Evolutionary conservation across 2,113 vertebrate genomes (phyloP).

Genomic region (Lycaon pictus): DNA sequence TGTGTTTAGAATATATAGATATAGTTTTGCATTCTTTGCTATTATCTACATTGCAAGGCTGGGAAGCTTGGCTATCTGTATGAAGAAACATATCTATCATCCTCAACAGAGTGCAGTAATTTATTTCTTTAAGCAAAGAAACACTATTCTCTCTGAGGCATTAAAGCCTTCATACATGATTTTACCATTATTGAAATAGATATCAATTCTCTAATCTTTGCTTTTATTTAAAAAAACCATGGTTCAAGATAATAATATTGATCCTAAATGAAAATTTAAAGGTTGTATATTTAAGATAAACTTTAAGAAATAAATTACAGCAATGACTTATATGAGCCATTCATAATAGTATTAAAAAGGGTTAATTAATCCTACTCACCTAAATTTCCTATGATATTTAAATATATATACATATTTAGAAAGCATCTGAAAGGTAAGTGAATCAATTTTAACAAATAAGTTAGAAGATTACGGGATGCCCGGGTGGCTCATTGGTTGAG

Average conservation of each 20-base stretch:
- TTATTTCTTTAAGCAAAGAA: constrained; percentile 48
- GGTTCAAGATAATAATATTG: not conserved
- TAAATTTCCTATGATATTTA: not conserved
- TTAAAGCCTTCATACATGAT: not conserved
- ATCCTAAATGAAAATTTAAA: constrained; percentile 46
- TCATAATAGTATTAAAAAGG: not conserved
- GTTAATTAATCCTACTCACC: not conserved
- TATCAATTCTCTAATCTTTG: not conserved
- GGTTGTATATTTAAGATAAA: constrained; percentile 24
- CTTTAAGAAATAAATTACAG: constrained; percentile 38
- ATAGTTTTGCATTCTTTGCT: constrained; percentile 38
- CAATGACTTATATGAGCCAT: not conserved
- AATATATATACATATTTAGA: not conserved
- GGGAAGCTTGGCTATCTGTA: not conserved
- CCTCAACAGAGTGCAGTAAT: constrained; percentile 18
- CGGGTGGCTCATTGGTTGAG: no score
- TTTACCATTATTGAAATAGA: not conserved
- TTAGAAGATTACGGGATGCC: not conserved
- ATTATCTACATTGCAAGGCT: not conserved
- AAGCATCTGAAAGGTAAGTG: not conserved
- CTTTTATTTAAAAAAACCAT: constrained; percentile 25
- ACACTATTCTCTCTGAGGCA: not conserved
- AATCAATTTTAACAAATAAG: constrained; percentile 25
- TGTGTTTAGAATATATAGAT: constrained; percentile 70
- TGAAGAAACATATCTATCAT: not conserved